phyloP scores from a whole-genome alignment of 1,140 invertebrate species.

The Thaumetopoea pityocampa region DNA sequence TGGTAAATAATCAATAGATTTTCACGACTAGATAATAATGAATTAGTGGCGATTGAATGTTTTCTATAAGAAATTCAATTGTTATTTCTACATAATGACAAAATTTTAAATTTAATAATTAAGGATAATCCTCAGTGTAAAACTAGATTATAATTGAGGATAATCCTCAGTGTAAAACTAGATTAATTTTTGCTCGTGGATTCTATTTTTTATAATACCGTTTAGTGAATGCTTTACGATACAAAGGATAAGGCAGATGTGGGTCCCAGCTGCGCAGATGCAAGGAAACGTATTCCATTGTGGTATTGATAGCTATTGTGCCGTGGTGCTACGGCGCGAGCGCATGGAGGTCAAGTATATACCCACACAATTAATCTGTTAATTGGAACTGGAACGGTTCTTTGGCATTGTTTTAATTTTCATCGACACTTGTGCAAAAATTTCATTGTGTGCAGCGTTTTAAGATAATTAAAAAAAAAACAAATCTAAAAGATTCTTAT shows the following conservation, averaged over 20 bases:
- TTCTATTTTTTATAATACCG: not conserved
- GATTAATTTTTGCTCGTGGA: no score
- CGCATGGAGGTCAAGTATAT: constrained; percentile 44
- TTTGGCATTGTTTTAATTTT: constrained; percentile 29
- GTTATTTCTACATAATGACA: no score
- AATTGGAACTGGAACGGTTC: constrained; percentile 32
- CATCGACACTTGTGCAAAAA: constrained; percentile 16
- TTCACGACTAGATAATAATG: no score
- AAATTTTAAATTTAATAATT: no score
- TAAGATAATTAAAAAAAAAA: not conserved
- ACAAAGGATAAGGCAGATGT: not conserved
- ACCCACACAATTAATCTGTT: constrained; percentile 41
- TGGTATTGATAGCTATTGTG: constrained; percentile 44
- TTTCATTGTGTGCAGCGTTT: not conserved
- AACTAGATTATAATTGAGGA: not conserved
- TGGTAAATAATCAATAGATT: no score
- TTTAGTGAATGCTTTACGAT: not conserved
- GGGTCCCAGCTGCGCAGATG: constrained; percentile 22
- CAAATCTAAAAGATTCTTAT: no score
- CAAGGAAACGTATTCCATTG: constrained; percentile 43
- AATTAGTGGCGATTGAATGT: no score
- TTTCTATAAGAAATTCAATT: no score
- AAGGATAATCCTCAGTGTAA: not conserved
- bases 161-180: not conserved
- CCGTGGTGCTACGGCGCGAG: constrained; percentile 20